phyloP scores from a whole-genome alignment of 2,888 invertebrate genomes.

The Eucera pruinosa region DNA sequence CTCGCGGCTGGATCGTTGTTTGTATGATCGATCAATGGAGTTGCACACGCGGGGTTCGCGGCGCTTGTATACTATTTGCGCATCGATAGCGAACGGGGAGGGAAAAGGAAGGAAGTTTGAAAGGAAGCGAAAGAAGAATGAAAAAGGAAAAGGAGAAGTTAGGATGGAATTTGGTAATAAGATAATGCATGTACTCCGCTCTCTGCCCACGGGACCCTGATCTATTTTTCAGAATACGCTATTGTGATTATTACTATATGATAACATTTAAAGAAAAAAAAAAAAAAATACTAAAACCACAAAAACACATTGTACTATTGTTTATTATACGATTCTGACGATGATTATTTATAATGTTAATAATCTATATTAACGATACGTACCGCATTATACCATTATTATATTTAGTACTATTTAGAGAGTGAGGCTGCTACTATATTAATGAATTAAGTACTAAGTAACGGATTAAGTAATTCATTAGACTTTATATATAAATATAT shows the following conservation, averaged over 20 bases:
- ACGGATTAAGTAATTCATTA: conserved; percentile 83
- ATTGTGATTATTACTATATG: conserved; percentile 84
- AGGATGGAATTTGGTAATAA: conserved; percentile 30
- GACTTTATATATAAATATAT: conserved; percentile 83
- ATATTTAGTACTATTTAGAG: conserved; percentile 84
- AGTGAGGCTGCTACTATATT: conserved; percentile 84
- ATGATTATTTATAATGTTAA: conserved; percentile 81
- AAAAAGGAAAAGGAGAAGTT: too few relatives aligned
- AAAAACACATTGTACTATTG: conserved; percentile 78
- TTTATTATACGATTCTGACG: conserved; percentile 79
- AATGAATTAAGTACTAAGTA: conserved; percentile 84
- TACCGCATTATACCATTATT: conserved; percentile 83
- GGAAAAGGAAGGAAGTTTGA: not conserved
- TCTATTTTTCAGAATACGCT: conserved; percentile 84
- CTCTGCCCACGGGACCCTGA: conserved; percentile 82
- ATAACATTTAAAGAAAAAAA: conserved; percentile 74
- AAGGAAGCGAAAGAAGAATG: too few relatives aligned
- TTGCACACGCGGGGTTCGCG: not conserved
- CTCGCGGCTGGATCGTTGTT: conserved; percentile 9
- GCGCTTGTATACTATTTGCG: not conserved
- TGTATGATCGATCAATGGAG: conserved; percentile 14
- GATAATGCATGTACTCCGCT: conserved; percentile 70
- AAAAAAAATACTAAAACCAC: conserved; percentile 70
- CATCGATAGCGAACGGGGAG: not conserved
- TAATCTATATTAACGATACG: conserved; percentile 82